Evolutionary conservation across 2,888 invertebrate species (phyloP), one percentile per base, ranked within the genome.

Genomic region (Leucoma salicis): DNA sequence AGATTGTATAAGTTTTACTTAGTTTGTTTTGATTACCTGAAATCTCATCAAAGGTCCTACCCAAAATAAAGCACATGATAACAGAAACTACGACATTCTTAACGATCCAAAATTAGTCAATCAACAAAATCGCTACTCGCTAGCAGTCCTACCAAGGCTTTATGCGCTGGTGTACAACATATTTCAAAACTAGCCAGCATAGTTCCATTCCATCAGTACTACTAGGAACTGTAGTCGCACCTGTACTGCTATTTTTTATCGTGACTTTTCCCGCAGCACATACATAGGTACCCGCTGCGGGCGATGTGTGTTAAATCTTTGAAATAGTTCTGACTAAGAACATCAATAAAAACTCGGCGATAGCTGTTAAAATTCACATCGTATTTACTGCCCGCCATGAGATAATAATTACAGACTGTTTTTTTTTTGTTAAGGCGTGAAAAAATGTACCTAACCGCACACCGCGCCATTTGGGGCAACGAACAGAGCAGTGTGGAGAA

Each of bases 101-200:
- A n/a, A n/a, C n/a, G n/a, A n/a, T n/a, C n/a, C n/a, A n/a, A n/a
- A n/a, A n/a, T n/a, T n/a, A n/a, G n/a, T n/a, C n/a, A n/a, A n/a
- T n/a, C n/a, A n/a, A 3, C 18, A n/a, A 15, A 15, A 18, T 35
- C 35, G 35, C 25, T 14, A 11, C 1, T 15, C 36, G 36, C 36
- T 15, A 6, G 56, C 56, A 54, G 55, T 52, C 14, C 41, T 43
- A 39, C 39, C 42, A 1, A 10, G 0, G 42, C 42, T 42, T 62
- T 58, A 63, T 55, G 62, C 64, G 69, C 61, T 52, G 52, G 39
- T 10, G 35, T 69, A 80, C 78, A 76, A 55, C 76, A 75, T 80
- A 71, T 68, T 79, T 77, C 56, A 63, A 72, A 59, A 68, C 73
- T 74, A 56, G 37, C 24, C 48, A 52, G 52, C 74, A 77, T 80